Evolutionary conservation across 2,113 vertebrate species (phyloP).

Genomic region (Phasianus colchicus): DNA sequence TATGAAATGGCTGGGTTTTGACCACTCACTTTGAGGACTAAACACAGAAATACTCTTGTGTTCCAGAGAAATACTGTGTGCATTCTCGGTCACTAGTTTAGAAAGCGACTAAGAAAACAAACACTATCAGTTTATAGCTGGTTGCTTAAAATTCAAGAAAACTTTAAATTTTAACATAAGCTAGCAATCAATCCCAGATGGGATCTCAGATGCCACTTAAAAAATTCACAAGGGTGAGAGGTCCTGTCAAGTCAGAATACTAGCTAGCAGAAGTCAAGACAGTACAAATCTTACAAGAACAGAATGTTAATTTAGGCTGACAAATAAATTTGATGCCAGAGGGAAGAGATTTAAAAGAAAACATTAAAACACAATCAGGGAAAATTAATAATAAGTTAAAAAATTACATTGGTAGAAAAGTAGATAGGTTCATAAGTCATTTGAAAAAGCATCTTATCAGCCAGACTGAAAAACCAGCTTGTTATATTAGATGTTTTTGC

Average conservation of each 20-base stretch:
- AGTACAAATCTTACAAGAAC: not conserved
- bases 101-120: not conserved
- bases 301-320: not conserved
- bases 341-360: not conserved
- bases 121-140: not conserved
- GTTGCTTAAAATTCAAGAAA: not conserved
- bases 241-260: not conserved
- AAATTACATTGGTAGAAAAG: not conserved
- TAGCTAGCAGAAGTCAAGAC: not conserved
- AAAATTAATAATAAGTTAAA: not conserved
- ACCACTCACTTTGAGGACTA: not conserved
- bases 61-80: not conserved
- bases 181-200: not conserved
- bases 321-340: not conserved
- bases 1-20: not conserved
- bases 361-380: not conserved
- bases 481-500: not conserved
- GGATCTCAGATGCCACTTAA: not conserved
- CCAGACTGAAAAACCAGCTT: not conserved
- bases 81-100: not conserved
- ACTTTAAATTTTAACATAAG: not conserved
- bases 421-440: not conserved
- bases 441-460: rapidly evolving
- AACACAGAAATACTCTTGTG: not conserved
- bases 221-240: not conserved